These are phyloP conservation scores for Sapajus apella DNA, from an alignment of 2,113 vertebrate species.

Conservation along the genomic window DNA sequence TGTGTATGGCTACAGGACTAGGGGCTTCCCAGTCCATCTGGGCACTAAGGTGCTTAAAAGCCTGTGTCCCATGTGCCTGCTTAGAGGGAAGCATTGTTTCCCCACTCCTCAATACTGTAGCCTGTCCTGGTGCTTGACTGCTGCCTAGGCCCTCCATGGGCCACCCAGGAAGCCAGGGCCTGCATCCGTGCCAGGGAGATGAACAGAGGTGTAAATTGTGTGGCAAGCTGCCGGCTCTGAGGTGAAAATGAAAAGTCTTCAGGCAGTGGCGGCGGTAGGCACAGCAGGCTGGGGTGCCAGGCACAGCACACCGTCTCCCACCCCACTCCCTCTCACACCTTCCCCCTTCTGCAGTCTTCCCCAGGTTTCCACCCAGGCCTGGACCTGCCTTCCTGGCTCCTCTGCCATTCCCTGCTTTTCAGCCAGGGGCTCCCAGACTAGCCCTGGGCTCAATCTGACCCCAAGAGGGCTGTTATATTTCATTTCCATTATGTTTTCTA, in stretches of 20 bases:
- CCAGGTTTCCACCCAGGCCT: neutral
- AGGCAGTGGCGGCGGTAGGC: constrained; percentile 3
- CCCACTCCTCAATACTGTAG: neutral
- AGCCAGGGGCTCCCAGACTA: neutral
- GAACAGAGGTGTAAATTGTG: constrained; percentile 85
- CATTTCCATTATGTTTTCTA: neutral
- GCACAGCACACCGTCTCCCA: neutral
- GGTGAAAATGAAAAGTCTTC: constrained; percentile 88
- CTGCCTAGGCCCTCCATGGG: neutral
- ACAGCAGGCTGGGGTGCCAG: constrained; percentile 63
- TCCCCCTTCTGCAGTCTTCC: neutral
- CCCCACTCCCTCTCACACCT: neutral
- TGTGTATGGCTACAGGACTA: neutral
- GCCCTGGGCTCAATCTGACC: neutral
- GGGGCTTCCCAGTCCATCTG: neutral
- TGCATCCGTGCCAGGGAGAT: constrained; percentile 23
- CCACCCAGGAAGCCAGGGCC: constrained; percentile 8
- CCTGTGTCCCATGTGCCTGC: neutral
- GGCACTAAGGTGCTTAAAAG: neutral
- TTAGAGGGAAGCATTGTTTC: neutral
- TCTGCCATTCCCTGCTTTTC: neutral
- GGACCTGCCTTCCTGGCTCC: neutral
- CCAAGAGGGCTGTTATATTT: neutral
- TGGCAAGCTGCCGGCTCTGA: constrained; percentile 76
- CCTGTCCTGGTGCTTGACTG: neutral